Evolutionary conservation across 2,888 invertebrate genomes (phyloP).

Genomic region (Lithodes maja): DNA sequence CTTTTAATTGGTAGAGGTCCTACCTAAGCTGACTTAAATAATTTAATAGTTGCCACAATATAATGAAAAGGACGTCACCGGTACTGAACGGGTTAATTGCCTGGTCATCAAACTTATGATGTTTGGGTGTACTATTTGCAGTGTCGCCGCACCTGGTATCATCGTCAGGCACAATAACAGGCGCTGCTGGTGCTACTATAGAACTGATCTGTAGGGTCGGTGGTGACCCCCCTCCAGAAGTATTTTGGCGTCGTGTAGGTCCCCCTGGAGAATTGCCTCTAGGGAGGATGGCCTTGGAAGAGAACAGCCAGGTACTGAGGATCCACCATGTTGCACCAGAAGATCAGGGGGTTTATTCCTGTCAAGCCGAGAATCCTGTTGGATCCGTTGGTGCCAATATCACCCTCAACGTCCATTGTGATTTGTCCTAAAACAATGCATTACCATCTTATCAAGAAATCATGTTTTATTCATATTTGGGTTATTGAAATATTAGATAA

Average conservation of each 20-base stretch:
- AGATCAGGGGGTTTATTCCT: slow-evolving; percentile 92
- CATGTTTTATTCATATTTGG: neutral
- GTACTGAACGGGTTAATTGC: too few relatives aligned
- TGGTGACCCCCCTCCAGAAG: slow-evolving; percentile 92
- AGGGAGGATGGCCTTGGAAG: slow-evolving; percentile 73
- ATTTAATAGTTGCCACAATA: too few relatives aligned
- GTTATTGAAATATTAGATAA: neutral
- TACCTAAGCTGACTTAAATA: too few relatives aligned
- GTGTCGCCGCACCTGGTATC: slow-evolving; percentile 92
- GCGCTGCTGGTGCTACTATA: slow-evolving; percentile 88
- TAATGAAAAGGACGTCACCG: too few relatives aligned
- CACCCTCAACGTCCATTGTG: slow-evolving; percentile 91
- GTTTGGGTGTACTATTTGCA: slow-evolving; percentile 75
- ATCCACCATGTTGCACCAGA: slow-evolving; percentile 87
- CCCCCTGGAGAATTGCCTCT: slow-evolving; percentile 66
- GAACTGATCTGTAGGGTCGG: slow-evolving; percentile 92
- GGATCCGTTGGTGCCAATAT: slow-evolving; percentile 90
- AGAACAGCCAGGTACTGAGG: slow-evolving; percentile 86
- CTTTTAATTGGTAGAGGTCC: too few relatives aligned
- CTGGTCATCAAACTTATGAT: neutral
- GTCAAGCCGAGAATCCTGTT: slow-evolving; percentile 92
- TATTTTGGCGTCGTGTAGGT: slow-evolving; percentile 85
- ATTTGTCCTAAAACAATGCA: slow-evolving; percentile 75
- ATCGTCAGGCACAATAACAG: slow-evolving; percentile 90
- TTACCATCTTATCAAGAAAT: neutral